phyloP scores from a whole-genome alignment of 2,113 vertebrate genomes.

The Nibea coibor region DNA sequence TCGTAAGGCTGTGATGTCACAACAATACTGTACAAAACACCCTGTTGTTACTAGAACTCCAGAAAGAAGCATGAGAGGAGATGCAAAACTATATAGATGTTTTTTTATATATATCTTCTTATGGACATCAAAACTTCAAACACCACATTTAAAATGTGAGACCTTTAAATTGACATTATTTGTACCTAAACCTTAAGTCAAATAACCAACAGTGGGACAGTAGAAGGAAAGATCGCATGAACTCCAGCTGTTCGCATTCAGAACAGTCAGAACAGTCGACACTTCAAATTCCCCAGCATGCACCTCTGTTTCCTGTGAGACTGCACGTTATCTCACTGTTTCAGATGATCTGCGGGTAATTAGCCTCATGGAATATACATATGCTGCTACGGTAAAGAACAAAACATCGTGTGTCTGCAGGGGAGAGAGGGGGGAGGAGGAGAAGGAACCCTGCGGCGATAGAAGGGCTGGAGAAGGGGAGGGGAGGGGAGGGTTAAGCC shows the following conservation, averaged over 20 bases:
- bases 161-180: no score
- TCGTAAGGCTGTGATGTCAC: no score
- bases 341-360: slow-evolving; percentile 41
- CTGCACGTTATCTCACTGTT: slow-evolving; percentile 23
- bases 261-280: not conserved
- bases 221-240: not conserved
- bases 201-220: not conserved
- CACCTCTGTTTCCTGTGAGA: not conserved
- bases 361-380: not conserved
- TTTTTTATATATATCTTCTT: no score
- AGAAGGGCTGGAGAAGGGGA: not conserved
- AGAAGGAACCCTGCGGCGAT: slow-evolving; percentile 14
- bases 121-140: no score
- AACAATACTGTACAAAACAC: no score
- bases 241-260: slow-evolving; percentile 15
- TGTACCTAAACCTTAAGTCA: no score
- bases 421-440: not conserved
- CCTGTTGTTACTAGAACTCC: no score
- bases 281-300: not conserved
- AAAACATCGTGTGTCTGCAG: slow-evolving; percentile 23
- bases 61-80: no score
- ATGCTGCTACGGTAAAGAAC: slow-evolving; percentile 16
- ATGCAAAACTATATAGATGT: no score
- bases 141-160: no score
- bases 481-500: not conserved